phyloP scores from a whole-genome alignment of 2,797 vertebrate genomes.

The Epinephelus awoara region DNA sequence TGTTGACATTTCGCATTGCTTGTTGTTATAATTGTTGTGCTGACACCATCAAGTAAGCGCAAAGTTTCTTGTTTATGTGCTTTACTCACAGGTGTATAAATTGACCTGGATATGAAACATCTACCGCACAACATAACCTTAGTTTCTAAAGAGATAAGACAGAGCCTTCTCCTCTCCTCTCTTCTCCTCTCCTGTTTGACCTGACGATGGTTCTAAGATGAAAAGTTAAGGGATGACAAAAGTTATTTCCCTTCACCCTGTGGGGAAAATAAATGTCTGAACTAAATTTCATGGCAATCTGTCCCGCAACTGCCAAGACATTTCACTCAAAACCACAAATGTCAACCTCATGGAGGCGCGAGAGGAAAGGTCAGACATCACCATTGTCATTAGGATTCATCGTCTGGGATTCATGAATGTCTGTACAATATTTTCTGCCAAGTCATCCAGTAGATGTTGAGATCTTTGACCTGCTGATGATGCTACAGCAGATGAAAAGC shows the following conservation, averaged over 20 bases:
- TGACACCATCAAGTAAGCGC: neutral
- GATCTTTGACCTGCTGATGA: neutral
- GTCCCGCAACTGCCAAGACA: neutral
- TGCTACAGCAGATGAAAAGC: neutral
- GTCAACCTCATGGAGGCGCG: neutral
- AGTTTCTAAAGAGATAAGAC: neutral
- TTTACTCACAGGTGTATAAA: neutral
- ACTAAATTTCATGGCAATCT: neutral
- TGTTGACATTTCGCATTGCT: neutral
- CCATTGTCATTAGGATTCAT: neutral
- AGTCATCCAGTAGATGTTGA: neutral
- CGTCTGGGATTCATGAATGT: neutral
- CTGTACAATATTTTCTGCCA: neutral
- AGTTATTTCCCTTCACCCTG: neutral
- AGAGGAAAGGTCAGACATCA: neutral
- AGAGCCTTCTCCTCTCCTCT: neutral
- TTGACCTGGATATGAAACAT: neutral
- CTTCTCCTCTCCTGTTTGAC: neutral
- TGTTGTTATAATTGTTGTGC: neutral
- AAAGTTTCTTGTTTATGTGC: neutral
- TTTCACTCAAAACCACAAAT: conserved; percentile 2
- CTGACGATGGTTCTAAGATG: neutral
- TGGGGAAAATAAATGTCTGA: neutral
- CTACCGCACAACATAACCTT: neutral
- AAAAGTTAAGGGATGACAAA: neutral